Evolutionary conservation across 2,113 vertebrate species (phyloP).

Genomic region (Synchiropus splendidus): DNA sequence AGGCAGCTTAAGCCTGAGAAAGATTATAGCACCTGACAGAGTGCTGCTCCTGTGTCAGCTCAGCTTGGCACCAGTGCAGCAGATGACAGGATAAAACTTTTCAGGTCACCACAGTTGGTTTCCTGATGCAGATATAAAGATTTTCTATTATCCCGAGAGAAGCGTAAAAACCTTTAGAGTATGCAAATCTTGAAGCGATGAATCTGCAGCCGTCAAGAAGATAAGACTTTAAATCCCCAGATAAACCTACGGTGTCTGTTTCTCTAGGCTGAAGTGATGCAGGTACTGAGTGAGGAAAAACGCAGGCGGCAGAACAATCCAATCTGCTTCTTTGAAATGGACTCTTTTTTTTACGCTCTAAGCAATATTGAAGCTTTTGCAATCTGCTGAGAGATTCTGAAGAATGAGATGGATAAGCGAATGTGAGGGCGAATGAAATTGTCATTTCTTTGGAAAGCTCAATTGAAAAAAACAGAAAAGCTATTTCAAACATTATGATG

Average conservation of each 20-base stretch:
- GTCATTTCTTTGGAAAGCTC: too few species aligned
- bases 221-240: constrained; percentile 34
- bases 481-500: too few species aligned
- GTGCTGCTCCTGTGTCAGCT: constrained; percentile 13
- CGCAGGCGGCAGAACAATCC: constrained; percentile 4
- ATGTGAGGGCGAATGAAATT: too few species aligned
- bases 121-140: constrained; percentile 30
- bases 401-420: too few species aligned
- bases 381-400: too few species aligned
- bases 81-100: constrained; percentile 30
- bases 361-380: neutral
- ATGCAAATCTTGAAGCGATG: constrained; percentile 40
- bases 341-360: neutral
- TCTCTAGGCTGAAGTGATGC: constrained; percentile 6
- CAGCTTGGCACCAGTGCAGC: neutral
- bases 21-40: constrained; percentile 8
- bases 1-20: constrained; percentile 8
- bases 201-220: constrained; percentile 25
- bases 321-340: constrained; percentile 5
- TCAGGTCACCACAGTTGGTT: constrained; percentile 15
- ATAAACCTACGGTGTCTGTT: constrained; percentile 19
- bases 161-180: constrained; percentile 32
- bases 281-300: constrained; percentile 10
- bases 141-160: constrained; percentile 22
- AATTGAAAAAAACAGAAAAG: too few species aligned